A percentile compares a stretch with the other conserved stretches of the same genome.
These are phyloP conservation scores for Anguilla anguilla DNA, from an alignment of 2,797 vertebrate genomes.

Conservation along the genomic window DNA sequence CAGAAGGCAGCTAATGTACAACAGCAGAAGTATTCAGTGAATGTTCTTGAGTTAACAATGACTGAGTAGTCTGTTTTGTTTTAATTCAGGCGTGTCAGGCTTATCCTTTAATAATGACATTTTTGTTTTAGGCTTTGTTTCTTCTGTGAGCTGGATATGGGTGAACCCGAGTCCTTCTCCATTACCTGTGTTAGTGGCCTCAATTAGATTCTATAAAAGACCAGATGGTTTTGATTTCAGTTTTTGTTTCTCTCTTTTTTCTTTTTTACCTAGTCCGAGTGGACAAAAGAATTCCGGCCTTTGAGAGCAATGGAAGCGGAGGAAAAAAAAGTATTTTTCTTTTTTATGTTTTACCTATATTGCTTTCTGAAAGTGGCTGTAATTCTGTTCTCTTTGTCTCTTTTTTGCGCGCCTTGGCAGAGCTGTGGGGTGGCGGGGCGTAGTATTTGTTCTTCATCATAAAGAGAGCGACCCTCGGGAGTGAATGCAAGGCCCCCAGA, in stretches of 20 bases:
- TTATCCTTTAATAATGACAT: background rate
- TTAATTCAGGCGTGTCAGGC: background rate
- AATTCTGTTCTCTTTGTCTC: background rate
- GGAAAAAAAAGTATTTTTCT: background rate
- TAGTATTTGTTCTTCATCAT: background rate
- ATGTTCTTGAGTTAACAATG: background rate
- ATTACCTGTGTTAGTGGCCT: no score
- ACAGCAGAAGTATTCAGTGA: background rate
- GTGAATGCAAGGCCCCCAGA: background rate
- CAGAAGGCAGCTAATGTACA: background rate
- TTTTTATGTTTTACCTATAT: background rate
- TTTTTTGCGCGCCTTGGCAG: background rate
- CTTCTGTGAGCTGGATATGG: no score
- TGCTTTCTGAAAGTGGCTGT: background rate
- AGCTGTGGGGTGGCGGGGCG: background rate
- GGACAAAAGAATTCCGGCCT: background rate
- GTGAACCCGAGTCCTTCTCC: no score
- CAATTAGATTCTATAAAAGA: no score
- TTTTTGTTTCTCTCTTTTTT: no score
- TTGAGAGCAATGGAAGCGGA: background rate
- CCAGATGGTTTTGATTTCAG: no score
- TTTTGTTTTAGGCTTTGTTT: background rate
- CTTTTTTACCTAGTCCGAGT: background rate
- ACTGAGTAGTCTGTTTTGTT: background rate
- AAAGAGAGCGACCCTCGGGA: background rate